Evolutionary conservation across 23 tunicate genomes (phyloP).

Genomic region (Corella eumyota): DNA sequence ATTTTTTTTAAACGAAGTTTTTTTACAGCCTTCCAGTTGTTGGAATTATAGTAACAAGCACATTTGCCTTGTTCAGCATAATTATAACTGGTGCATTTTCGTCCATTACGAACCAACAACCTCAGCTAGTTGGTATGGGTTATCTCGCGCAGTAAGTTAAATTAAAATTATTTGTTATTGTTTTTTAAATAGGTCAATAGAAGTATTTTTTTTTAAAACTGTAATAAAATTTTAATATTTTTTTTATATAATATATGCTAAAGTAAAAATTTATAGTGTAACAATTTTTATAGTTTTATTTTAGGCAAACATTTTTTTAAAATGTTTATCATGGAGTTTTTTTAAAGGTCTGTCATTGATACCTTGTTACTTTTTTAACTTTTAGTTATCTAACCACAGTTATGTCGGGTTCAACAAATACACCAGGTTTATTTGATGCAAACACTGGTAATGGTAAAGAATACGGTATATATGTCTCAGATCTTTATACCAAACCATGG

Average conservation of each 20-base stretch:
- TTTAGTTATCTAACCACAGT: too few species aligned
- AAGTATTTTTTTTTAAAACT: neutral
- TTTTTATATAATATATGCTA: too few species aligned
- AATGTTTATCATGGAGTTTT: too few species aligned
- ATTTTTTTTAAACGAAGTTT: neutral
- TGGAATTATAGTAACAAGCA: constrained; percentile 5
- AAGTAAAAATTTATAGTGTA: too few species aligned
- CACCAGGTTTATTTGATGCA: too few species aligned
- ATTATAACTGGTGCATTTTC: constrained; percentile 65
- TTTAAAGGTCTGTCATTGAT: too few species aligned
- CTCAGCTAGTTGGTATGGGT: constrained; percentile 18
- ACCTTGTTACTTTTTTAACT: too few species aligned
- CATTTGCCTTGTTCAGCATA: constrained; percentile 7
- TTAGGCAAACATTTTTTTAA: too few species aligned
- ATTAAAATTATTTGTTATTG: neutral
- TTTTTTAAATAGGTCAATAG: neutral
- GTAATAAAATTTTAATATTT: too few species aligned
- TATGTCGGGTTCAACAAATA: too few species aligned
- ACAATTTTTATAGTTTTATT: too few species aligned
- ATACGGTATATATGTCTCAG: constrained; percentile 34
- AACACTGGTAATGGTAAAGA: neutral
- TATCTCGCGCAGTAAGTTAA: constrained; percentile 25
- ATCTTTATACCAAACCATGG: constrained; percentile 75
- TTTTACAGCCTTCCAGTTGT: neutral
- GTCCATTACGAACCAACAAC: constrained; percentile 31